Evolutionary conservation across 1,140 invertebrate species (phyloP).

Genomic region (Drosophila ananassae): DNA sequence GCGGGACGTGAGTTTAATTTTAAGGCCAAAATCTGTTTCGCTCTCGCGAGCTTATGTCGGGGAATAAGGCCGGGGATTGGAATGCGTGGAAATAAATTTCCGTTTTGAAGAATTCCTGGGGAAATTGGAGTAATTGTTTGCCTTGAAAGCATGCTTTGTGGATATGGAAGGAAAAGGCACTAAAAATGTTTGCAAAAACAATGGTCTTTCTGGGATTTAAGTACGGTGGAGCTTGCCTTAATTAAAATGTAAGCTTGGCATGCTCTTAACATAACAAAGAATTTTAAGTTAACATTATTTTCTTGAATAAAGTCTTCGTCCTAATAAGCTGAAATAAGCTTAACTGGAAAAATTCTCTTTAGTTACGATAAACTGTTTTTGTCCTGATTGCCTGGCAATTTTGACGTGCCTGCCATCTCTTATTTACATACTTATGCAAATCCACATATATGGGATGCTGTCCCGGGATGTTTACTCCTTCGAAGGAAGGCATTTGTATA

Average conservation of each 20-base stretch:
- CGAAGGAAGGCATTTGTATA: conserved; percentile 32
- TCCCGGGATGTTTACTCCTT: conserved; percentile 24
- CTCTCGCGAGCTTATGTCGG: not conserved
- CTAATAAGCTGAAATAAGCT: not conserved
- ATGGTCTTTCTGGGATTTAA: not conserved
- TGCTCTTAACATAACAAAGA: not conserved
- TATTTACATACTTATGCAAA: conserved; percentile 50
- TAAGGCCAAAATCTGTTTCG: conserved; percentile 32
- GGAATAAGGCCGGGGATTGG: conserved; percentile 10
- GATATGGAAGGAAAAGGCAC: not conserved
- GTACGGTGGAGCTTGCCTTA: conserved; percentile 8
- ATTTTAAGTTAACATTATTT: too few relatives aligned
- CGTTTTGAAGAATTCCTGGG: conserved; percentile 17
- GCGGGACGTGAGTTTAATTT: conserved; percentile 38
- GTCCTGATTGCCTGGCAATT: conserved; percentile 18
- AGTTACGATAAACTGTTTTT: conserved; percentile 7
- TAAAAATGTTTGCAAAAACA: conserved; percentile 9
- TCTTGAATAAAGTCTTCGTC: too few relatives aligned
- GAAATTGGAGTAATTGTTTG: conserved; percentile 40
- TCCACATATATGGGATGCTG: conserved; percentile 10
- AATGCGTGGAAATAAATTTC: conserved; percentile 25
- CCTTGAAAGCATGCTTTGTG: conserved; percentile 1
- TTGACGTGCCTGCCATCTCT: conserved; percentile 12
- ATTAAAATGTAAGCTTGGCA: not conserved
- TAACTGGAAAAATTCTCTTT: conserved; percentile 6